Conservation (phyloP, 1,140 invertebrate genomes). For the Steinernema khuongi region DNA sequence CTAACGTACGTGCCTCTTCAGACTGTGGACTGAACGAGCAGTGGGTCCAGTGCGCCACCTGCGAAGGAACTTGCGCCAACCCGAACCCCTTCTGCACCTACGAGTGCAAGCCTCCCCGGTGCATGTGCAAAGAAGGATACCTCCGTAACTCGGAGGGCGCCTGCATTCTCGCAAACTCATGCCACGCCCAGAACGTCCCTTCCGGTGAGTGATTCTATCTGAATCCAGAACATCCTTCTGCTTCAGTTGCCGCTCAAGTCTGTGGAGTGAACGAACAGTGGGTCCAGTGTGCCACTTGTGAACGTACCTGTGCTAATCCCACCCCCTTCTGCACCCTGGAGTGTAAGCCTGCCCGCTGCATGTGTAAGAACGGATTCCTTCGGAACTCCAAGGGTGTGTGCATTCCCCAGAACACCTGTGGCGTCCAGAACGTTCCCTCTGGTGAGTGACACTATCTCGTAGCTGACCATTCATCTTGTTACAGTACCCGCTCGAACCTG, state of each 20-base stretch:
- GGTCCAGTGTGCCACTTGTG: slow-evolving; percentile 6
- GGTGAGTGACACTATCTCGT: no score
- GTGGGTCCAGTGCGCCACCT: no score
- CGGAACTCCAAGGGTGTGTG: no score
- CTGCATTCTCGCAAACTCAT: not conserved
- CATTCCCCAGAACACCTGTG: no score
- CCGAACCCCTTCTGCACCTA: slow-evolving; percentile 1
- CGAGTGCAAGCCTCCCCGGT: slow-evolving; percentile 4
- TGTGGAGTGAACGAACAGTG: not conserved
- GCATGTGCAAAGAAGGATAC: not conserved
- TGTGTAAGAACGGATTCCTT: no score
- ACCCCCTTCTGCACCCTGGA: not conserved
- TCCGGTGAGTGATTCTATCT: no score
- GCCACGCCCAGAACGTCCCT: no score
- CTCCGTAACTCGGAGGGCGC: not conserved
- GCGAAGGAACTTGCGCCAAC: slow-evolving; percentile 1
- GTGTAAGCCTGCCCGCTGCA: slow-evolving; percentile 3
- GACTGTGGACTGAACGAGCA: not conserved
- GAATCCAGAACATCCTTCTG: no score
- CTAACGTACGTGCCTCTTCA: not conserved
- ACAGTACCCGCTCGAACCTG: no score
- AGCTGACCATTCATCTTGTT: no score
- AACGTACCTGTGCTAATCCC: not conserved
- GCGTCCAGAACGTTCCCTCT: no score
- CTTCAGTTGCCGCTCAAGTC: no score